Evolutionary conservation across 2,888 invertebrate genomes (phyloP).

Genomic region (Adineta ricciae): DNA sequence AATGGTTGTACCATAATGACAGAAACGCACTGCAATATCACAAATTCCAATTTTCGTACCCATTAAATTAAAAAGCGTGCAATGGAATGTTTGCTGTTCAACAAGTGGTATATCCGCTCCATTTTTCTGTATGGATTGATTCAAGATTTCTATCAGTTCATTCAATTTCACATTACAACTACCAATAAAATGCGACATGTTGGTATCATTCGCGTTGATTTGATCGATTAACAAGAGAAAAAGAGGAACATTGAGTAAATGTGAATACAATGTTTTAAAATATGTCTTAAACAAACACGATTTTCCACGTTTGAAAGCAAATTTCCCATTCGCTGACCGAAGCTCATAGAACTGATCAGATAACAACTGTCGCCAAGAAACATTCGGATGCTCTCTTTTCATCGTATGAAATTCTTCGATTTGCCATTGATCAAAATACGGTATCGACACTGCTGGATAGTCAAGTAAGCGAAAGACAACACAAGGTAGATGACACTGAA

Average conservation of each 20-base stretch:
- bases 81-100: not conserved
- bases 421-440: constrained; percentile 25
- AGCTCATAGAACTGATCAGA: constrained; percentile 25
- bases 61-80: constrained; percentile 27
- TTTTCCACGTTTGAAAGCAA: constrained; percentile 27
- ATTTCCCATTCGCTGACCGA: constrained; percentile 20
- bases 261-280: constrained; percentile 17
- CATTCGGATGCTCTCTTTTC: not conserved
- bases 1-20: constrained; percentile 28
- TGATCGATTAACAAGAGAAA: constrained; percentile 30
- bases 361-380: not conserved
- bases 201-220: not conserved
- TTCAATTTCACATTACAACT: constrained; percentile 23
- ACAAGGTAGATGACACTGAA: constrained; percentile 23
- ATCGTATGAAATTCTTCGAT: constrained; percentile 1
- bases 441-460: constrained; percentile 31
- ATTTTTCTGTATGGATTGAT: not conserved
- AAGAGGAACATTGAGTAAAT: constrained; percentile 26
- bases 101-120: constrained; percentile 24
- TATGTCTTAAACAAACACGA: constrained; percentile 28
- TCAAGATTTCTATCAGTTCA: constrained; percentile 23
- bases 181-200: constrained; percentile 25
- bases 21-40: constrained; percentile 24
- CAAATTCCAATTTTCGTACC: constrained; percentile 22
- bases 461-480: constrained; percentile 31